These are phyloP conservation scores for Ceramica pisi DNA, from an alignment of 2,888 invertebrate species.

Conservation along the genomic window DNA sequence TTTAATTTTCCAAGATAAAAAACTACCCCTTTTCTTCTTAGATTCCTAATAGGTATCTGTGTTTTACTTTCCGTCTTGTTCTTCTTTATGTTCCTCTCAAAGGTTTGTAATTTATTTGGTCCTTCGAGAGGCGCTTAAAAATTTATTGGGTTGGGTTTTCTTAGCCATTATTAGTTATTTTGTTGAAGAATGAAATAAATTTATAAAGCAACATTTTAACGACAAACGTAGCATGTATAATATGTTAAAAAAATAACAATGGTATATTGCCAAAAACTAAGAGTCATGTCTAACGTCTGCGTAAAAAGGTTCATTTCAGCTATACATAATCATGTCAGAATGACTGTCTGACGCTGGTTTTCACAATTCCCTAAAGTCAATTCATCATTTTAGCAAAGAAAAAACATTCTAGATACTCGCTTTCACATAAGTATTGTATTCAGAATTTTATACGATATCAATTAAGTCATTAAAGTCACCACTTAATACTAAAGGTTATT, in stretches of 20 bases:
- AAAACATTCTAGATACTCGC: neutral
- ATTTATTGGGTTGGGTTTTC: neutral
- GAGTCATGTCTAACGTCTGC: too few relatives aligned
- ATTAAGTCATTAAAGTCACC: constrained; percentile 11
- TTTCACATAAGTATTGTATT: too few relatives aligned
- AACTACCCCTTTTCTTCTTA: neutral
- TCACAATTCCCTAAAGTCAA: neutral
- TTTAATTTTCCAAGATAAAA: constrained; percentile 23
- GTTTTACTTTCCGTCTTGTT: constrained; percentile 8
- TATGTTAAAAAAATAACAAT: too few relatives aligned
- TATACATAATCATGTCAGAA: too few relatives aligned
- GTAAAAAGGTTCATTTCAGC: too few relatives aligned
- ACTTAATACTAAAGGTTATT: constrained; percentile 16
- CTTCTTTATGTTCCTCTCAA: neutral
- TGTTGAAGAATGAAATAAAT: too few relatives aligned
- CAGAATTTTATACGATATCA: neutral
- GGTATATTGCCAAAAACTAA: too few relatives aligned
- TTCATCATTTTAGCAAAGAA: neutral
- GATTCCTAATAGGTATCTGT: neutral
- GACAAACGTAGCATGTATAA: too few relatives aligned
- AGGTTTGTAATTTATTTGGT: constrained; percentile 6
- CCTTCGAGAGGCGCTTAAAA: neutral
- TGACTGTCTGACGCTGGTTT: too few relatives aligned
- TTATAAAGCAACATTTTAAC: too few relatives aligned
- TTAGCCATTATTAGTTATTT: neutral